Evolutionary conservation across 2,888 invertebrate species (phyloP), one percentile per base, ranked within the genome.

Genomic region (Cantharis rustica): DNA sequence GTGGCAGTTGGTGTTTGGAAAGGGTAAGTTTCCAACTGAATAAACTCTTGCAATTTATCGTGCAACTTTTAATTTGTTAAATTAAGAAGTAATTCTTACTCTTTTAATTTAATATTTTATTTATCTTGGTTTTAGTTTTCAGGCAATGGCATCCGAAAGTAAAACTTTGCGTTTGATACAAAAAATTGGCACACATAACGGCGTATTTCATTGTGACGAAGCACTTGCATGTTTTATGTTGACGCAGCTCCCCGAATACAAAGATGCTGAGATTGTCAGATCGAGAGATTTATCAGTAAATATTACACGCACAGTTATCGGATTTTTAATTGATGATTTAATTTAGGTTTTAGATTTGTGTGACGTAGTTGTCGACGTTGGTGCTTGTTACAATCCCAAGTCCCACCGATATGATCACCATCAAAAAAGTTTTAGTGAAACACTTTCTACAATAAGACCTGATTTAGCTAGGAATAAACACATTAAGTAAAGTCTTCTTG

Each of bases 311-410:
- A 47, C n/a, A 47, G 7, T n/a, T n/a, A 4, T n/a, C 4, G n/a
- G 3, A 20, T 13, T 16, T 15, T 31, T 16, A 16, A 31, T 16
- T 61, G n/a, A 47, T 63, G 63, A 10, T 64, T 64, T 69, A 26
- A 47, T 10, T 16, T 63, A 88, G 88, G 75, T 93, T 79, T 89
- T 99, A 72, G 91, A 93, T 0, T 91, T 91, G 1, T 98, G 98
- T 88, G 96, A 98, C 85, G 93, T 99, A 81, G 96, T 99, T 0
- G 94, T 99, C 0, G 99, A 99, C 89, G 98, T 99, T 4, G 99
- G 99, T 3, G 95, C 93, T 0, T 91, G 91, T 15, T 99, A 95
- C 87, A 92, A 98, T 87, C 94, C 94, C 73, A 89, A 89, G 0
- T 92, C 87, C 75, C 91, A 93, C 78, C 90, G 95, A 79, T 99